Evolutionary conservation across 2,888 invertebrate species (phyloP).

Genomic region (Trimorus sp.): DNA sequence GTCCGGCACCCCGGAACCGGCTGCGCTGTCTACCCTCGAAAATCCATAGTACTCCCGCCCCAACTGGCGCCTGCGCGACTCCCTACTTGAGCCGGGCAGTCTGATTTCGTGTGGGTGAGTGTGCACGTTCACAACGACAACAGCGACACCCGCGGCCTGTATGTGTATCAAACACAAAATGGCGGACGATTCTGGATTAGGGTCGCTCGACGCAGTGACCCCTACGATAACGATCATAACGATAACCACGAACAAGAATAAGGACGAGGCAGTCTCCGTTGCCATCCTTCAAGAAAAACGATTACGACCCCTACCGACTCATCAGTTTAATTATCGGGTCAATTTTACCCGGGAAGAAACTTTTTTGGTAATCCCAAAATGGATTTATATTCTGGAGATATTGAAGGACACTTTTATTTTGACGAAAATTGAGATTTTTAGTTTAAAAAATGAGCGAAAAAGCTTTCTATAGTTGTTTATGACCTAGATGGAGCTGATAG

Average conservation of each 20-base stretch:
- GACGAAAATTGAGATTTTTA: no score
- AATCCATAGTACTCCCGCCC: constrained; percentile 81
- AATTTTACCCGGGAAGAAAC: no score
- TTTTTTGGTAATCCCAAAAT: not conserved
- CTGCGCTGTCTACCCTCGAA: constrained; percentile 79
- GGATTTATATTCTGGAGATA: no score
- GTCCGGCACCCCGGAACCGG: constrained; percentile 78
- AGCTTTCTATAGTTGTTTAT: no score
- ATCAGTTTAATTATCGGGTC: constrained; percentile 3
- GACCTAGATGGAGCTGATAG: no score
- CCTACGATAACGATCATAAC: constrained; percentile 62
- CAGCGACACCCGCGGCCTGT: constrained; percentile 65
- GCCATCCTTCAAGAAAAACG: constrained; percentile 31
- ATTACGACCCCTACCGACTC: constrained; percentile 10
- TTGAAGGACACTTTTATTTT: no score
- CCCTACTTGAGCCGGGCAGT: no score
- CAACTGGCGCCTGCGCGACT: constrained; percentile 77
- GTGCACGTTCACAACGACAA: constrained; percentile 31
- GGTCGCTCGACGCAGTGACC: constrained; percentile 65
- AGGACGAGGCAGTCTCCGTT: constrained; percentile 51
- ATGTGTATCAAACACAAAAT: constrained; percentile 73
- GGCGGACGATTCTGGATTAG: constrained; percentile 69
- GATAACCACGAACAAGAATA: constrained; percentile 54
- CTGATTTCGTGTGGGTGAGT: not conserved
- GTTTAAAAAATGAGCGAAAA: no score